Evolutionary conservation across 2,113 vertebrate genomes (phyloP).

Genomic region (Rhinopomastus cyanomelas): DNA sequence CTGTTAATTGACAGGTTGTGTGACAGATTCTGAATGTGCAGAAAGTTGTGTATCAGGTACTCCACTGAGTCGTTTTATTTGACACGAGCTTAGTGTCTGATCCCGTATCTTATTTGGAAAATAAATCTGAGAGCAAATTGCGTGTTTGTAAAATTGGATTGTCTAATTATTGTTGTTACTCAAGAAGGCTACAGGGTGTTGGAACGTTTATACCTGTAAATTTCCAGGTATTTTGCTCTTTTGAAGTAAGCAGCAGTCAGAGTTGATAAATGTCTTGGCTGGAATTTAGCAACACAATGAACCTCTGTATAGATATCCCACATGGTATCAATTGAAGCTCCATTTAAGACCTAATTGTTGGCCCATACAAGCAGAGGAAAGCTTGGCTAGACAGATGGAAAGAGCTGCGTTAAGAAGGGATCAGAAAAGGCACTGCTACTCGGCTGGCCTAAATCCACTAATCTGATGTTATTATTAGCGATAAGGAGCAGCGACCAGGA

Average conservation of each 20-base stretch:
- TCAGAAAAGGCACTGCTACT: slow-evolving; percentile 75
- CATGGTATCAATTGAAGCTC: slow-evolving; percentile 75
- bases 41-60: neutral
- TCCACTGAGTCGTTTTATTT: neutral
- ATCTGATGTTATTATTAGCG: slow-evolving; percentile 83
- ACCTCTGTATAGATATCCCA: slow-evolving; percentile 68
- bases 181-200: neutral
- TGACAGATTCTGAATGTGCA: neutral
- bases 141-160: neutral
- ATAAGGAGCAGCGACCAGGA: slow-evolving; percentile 76
- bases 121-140: neutral
- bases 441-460: slow-evolving; percentile 77
- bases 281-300: slow-evolving; percentile 71
- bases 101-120: neutral
- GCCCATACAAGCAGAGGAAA: slow-evolving; percentile 63
- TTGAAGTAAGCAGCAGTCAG: slow-evolving; percentile 55
- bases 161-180: neutral
- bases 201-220: slow-evolving; percentile 39
- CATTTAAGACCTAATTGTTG: slow-evolving; percentile 72
- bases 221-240: slow-evolving; percentile 37
- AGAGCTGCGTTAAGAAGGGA: slow-evolving; percentile 75
- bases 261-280: slow-evolving; percentile 66
- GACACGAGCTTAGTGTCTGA: neutral
- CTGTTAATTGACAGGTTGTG: neutral
- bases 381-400: slow-evolving; percentile 77